phyloP scores from a whole-genome alignment of 2,888 invertebrate species.

The Dusona sp. region DNA sequence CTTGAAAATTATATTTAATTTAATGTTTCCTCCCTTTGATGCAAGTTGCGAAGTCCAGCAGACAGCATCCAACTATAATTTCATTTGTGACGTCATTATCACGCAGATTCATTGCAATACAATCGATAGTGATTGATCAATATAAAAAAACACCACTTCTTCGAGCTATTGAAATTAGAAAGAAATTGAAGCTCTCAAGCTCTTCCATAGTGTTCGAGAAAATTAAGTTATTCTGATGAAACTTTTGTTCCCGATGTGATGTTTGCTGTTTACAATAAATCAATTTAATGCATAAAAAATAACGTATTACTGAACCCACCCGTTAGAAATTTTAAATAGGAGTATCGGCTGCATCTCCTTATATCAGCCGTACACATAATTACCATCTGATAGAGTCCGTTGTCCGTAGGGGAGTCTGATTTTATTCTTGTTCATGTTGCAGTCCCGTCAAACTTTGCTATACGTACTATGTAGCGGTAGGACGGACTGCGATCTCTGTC shows the following conservation, averaged over 20 bases:
- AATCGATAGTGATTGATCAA: not conserved
- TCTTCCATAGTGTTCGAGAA: not conserved
- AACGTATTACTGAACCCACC: constrained; percentile 73
- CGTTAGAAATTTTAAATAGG: constrained; percentile 81
- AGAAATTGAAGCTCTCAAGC: not conserved
- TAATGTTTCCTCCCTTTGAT: not conserved
- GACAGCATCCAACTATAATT: not conserved
- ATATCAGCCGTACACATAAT: constrained; percentile 84
- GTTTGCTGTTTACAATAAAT: not conserved
- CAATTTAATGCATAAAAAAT: not conserved
- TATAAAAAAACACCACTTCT: not conserved
- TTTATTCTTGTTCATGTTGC: constrained; percentile 83
- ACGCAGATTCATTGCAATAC: not conserved
- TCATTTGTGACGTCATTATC: too few species aligned
- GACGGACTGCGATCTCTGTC: constrained; percentile 74
- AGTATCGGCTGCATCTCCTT: constrained; percentile 76
- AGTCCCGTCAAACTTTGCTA: constrained; percentile 83
- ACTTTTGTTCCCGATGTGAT: not conserved
- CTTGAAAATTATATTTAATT: not conserved
- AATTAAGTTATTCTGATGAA: not conserved
- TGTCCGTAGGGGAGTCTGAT: constrained; percentile 83
- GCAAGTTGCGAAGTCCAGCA: not conserved
- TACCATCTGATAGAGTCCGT: constrained; percentile 85
- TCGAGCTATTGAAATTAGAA: not conserved
- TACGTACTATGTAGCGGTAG: constrained; percentile 79